Conservation (phyloP, 1,140 invertebrate genomes). For the Drosophila neocordata region DNA sequence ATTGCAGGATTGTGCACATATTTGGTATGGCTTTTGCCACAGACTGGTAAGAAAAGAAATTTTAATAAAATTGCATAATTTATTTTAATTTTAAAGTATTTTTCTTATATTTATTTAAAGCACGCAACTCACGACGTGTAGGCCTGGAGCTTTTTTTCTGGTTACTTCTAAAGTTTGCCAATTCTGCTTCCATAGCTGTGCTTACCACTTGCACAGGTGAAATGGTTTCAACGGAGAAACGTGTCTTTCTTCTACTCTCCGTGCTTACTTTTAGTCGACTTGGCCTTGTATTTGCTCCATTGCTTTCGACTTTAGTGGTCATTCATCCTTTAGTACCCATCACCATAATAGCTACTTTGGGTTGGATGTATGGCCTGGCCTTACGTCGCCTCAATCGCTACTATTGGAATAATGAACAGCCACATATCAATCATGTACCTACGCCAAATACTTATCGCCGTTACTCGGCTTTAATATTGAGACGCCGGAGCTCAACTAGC, state of each 20-base stretch:
- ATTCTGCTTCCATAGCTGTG: conserved; percentile 69
- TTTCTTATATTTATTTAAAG: conserved; percentile 9
- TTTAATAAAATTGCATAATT: not conserved
- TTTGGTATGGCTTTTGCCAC: conserved; percentile 68
- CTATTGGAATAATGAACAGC: conserved; percentile 73
- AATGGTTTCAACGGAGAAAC: conserved; percentile 71
- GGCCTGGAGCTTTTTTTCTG: conserved; percentile 73
- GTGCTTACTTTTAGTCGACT: conserved; percentile 69
- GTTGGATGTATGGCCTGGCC: conserved; percentile 59
- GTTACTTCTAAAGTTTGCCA: conserved; percentile 69
- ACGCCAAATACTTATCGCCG: conserved; percentile 72
- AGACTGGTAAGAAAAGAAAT: conserved; percentile 43
- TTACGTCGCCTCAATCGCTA: conserved; percentile 67
- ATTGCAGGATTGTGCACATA: conserved; percentile 62
- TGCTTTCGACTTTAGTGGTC: conserved; percentile 61
- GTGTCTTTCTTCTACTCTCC: conserved; percentile 61
- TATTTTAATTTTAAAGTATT: not conserved
- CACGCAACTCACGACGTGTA: conserved; percentile 58
- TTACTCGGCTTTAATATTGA: conserved; percentile 56
- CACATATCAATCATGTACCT: conserved; percentile 59
- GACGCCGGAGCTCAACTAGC: conserved; percentile 50
- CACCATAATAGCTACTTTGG: conserved; percentile 64
- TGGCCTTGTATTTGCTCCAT: conserved; percentile 62
- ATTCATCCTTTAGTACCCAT: conserved; percentile 69
- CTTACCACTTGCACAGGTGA: conserved; percentile 75